Base-by-base conservation (phyloP, 2,797 vertebrate genomes). In the Esox masquinongy region DNA sequence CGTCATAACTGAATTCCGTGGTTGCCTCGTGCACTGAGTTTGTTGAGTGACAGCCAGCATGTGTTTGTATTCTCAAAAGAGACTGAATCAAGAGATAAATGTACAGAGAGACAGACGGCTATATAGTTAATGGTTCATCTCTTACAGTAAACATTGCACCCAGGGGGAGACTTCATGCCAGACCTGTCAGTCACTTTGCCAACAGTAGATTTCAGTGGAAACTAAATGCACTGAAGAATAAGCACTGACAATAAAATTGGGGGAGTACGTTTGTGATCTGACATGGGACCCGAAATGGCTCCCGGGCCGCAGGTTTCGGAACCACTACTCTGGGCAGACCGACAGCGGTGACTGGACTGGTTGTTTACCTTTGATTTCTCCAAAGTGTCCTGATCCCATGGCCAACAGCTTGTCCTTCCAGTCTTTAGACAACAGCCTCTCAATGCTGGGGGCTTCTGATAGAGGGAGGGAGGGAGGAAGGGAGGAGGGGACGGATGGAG, bases 361-460 rank as follows among this genome's bases (percentile, higher is more conserved):
- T 11, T 59, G 53, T 59, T 59, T 97, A 98, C 97, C 97, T 99
- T 99, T 99, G 93, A 99, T 97, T 94, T 99, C 97, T 87, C 96
- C 97, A 85, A 98, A 96, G 94, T 98, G 97, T 92, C 97, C 97
- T 92, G 97, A 97, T 93, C 97, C 97, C 97, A 99, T 99, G 88
- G 97, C 97, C 92, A 99, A 95, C 92, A 99, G 97, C 94, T 98
- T 99, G 95, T 99, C 97, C 94, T 99, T 99, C 97, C 97, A 99
- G 94, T 99, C 97, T 93, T 98, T 99, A 92, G 97, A 99, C 93
- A 99, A 94, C 90, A 99, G 96, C 91, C 96, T 97, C 94, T 99
- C 97, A 94, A 99, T 99, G 92, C 96, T 98, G 91, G 97, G 96
- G 88, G 96, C 95, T 94, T 98, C 97, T 98, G 93, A 91, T 86